phyloP scores from a whole-genome alignment of 2,888 invertebrate species.

The Strigamia transsilvanica region DNA sequence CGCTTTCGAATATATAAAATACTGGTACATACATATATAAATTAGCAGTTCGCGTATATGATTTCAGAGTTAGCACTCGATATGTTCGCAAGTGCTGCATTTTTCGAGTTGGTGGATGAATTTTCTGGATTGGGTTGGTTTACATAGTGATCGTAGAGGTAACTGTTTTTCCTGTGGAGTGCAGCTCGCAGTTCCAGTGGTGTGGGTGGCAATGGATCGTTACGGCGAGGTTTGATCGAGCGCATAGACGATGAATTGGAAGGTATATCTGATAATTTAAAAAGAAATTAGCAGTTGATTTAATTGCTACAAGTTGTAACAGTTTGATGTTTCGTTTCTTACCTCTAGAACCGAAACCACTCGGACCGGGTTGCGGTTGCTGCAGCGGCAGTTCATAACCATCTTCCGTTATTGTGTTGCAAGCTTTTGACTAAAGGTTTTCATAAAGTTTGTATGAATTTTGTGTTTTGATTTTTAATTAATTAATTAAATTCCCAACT shows the following conservation, averaged over 20 bases:
- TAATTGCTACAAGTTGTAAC: too few species aligned
- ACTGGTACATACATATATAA: background rate
- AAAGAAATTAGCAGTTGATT: background rate
- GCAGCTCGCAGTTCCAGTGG: conserved; percentile 2
- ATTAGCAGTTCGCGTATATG: conserved; percentile 17
- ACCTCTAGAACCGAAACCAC: conserved; percentile 7
- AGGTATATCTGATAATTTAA: background rate
- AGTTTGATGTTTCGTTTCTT: background rate
- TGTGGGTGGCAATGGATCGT: conserved; percentile 13
- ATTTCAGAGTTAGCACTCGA: background rate
- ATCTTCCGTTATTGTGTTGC: background rate
- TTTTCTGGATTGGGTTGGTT: background rate
- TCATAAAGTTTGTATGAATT: background rate
- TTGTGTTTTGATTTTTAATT: background rate
- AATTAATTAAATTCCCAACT: background rate
- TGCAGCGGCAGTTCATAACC: background rate
- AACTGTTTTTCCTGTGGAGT: background rate
- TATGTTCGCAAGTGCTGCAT: background rate
- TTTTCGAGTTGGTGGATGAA: background rate
- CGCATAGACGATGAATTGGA: conserved; percentile 10
- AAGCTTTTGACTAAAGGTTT: background rate
- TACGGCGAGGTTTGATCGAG: conserved; percentile 23
- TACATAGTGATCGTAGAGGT: conserved; percentile 7
- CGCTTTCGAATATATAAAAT: too few species aligned
- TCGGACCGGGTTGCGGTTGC: background rate